These are phyloP conservation scores for Theretra japonica DNA, from an alignment of 2,888 invertebrate species.

Conservation along the genomic window DNA sequence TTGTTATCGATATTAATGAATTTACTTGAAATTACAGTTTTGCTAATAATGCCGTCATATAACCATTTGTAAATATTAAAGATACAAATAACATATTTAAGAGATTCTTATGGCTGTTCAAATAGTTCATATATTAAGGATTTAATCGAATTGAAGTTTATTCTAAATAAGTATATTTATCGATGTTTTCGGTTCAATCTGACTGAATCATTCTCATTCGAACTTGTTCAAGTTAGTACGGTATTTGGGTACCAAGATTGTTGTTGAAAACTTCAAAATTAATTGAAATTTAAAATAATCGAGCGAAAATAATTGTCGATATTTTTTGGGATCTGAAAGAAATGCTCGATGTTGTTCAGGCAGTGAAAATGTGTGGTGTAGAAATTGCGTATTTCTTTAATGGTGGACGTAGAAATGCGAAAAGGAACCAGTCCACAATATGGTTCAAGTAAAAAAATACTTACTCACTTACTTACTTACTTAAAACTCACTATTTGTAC, in stretches of 20 bases:
- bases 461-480: no score
- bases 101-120: slow-evolving; percentile 14
- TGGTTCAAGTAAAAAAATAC: no score
- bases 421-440: no score
- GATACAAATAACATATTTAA: slow-evolving; percentile 5
- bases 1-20: slow-evolving; percentile 12
- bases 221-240: slow-evolving; percentile 4
- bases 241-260: background rate
- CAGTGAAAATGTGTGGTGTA: background rate
- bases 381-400: background rate
- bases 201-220: background rate
- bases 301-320: background rate
- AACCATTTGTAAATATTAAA: slow-evolving; percentile 11
- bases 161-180: background rate
- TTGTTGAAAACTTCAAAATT: background rate
- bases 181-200: background rate
- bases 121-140: slow-evolving; percentile 5
- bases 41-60: slow-evolving; percentile 6
- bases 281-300: background rate
- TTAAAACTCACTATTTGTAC: no score
- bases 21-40: slow-evolving; percentile 16
- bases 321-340: background rate
- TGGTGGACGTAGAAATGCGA: no score
- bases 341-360: background rate
- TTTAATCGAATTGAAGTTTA: slow-evolving; percentile 10